Evolutionary conservation across 2,797 vertebrate species (phyloP).

Genomic region (Siniperca obscura): DNA sequence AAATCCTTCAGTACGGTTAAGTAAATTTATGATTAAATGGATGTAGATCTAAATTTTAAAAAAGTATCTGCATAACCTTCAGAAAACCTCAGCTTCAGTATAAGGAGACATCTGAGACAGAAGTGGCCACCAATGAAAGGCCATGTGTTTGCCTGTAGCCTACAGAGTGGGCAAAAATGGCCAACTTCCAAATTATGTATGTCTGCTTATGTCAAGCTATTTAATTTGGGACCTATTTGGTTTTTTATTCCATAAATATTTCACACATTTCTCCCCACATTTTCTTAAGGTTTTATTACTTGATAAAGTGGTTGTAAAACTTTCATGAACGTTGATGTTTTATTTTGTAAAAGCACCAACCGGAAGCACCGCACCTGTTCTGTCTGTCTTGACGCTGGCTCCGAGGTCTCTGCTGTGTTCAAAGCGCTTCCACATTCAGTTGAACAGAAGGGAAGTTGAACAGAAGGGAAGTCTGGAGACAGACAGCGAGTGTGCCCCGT

Average conservation of each 20-base stretch:
- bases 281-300: background rate
- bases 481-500: conserved; percentile 6
- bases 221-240: background rate
- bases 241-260: background rate
- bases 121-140: background rate
- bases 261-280: background rate
- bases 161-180: background rate
- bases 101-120: background rate
- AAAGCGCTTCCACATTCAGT: conserved; percentile 52
- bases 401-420: conserved; percentile 23
- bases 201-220: background rate
- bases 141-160: background rate
- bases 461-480: conserved; percentile 35
- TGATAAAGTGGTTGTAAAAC: background rate
- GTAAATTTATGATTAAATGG: background rate
- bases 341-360: conserved; percentile 29
- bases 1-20: background rate
- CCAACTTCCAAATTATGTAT: background rate
- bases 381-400: conserved; percentile 6
- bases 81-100: background rate
- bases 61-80: background rate
- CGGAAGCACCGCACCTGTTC: conserved; percentile 11
- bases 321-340: background rate
- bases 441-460: conserved; percentile 45
- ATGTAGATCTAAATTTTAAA: too few species aligned